Conservation (phyloP, 2,888 invertebrate species). For the Patella ulyssiponensis region DNA sequence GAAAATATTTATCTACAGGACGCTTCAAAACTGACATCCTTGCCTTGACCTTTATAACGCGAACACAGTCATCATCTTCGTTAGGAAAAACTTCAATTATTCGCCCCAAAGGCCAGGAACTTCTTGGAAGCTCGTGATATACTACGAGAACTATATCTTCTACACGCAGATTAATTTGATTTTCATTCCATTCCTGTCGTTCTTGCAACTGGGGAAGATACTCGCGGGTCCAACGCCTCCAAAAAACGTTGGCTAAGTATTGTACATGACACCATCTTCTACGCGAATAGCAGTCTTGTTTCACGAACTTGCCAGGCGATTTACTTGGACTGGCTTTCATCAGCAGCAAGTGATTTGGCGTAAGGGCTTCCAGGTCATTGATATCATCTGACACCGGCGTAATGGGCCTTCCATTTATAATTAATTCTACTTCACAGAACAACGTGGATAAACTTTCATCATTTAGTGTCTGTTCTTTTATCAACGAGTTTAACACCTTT, state of each 20-base stretch:
- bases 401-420: slow-evolving; percentile 31
- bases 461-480: not conserved
- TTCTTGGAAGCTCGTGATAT: not conserved
- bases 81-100: not conserved
- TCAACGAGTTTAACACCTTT: slow-evolving; percentile 13
- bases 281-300: slow-evolving; percentile 28
- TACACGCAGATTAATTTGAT: not conserved
- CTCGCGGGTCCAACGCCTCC: too few relatives aligned
- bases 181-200: slow-evolving; percentile 21
- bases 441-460: slow-evolving; percentile 5
- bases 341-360: slow-evolving; percentile 34
- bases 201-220: slow-evolving; percentile 26
- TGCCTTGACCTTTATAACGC: not conserved
- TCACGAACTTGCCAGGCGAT: slow-evolving; percentile 31
- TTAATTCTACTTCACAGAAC: slow-evolving; percentile 33
- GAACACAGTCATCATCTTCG: not conserved
- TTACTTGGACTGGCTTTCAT: not conserved
- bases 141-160: not conserved
- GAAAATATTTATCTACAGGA: not conserved
- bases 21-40: not conserved
- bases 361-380: slow-evolving; percentile 26
- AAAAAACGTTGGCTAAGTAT: too few relatives aligned
- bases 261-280: slow-evolving; percentile 25
- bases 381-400: slow-evolving; percentile 18
- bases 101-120: not conserved